phyloP scores from a whole-genome alignment of 2,113 vertebrate genomes.

The Protobothrops flavoviridis region DNA sequence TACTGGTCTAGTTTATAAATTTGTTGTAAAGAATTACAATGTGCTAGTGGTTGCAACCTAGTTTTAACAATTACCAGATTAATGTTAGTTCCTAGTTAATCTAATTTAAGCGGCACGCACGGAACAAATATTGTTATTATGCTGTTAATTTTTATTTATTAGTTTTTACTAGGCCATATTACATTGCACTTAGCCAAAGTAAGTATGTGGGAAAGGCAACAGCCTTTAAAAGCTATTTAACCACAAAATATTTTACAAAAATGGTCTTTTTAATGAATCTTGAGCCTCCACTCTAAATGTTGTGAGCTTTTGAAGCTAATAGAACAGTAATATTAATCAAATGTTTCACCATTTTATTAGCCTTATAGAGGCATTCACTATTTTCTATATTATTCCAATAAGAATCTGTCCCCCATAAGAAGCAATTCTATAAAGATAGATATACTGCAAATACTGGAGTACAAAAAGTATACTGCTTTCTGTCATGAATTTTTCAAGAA shows the following conservation, averaged over 20 bases:
- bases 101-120: background rate
- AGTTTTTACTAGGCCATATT: background rate
- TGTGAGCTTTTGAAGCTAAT: background rate
- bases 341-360: background rate
- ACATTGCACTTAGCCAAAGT: background rate
- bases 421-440: constrained; percentile 31
- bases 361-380: background rate
- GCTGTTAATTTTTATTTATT: background rate
- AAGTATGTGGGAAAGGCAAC: background rate
- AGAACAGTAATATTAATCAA: background rate
- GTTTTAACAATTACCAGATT: background rate
- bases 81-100: background rate
- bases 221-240: background rate
- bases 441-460: constrained; percentile 29
- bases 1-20: background rate
- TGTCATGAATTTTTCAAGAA: constrained; percentile 40
- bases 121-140: background rate
- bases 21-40: background rate
- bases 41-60: background rate
- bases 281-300: background rate
- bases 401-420: constrained; percentile 41
- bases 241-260: background rate
- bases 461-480: constrained; percentile 34
- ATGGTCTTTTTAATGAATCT: background rate
- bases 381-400: constrained; percentile 19